Evolutionary conservation across 2,113 vertebrate genomes (phyloP), one percentile per base, ranked within the genome.

Genomic region (Fukomys damarensis): DNA sequence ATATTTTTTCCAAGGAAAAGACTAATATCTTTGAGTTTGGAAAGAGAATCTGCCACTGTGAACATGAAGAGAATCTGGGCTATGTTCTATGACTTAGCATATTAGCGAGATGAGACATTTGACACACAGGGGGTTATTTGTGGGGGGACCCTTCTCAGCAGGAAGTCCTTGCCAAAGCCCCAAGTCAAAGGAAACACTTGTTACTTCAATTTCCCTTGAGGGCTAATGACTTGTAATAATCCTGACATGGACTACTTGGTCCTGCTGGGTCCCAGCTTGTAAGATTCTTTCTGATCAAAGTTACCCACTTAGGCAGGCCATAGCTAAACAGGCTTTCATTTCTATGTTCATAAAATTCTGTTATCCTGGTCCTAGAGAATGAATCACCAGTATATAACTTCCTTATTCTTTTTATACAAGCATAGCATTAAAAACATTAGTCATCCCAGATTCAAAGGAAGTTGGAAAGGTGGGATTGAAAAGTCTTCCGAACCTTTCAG

Each of bases 211-310:
- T 70, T 97, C 63, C 87, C 76, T 59, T 91, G 84, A 96, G 49
- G 7, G 49, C 41, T 96, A 76, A 76, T 86, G 86, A 89, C 46
- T 72, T 95, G 43, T 52, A 80, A 83, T 65, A 72, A 94, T 81
- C 46, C 54, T 68, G 77, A 76, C 54, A 41, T 68, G 77, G 81
- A 86, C 86, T 84, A 70, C 49, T 92, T 54, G 30, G 35, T 61
- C 93, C 94, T 96, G 96, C 91, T 96, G 96, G 35, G 83, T 70
- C 86, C 46, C 86, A 96, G 91, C 89, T 70, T 92, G 93, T 74
- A 92, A 95, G n/a, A 63, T 93, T 86, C 61, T 81, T 72, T 65
- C 66, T 11, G 58, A 96, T 95, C 96, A 92, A 96, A 96, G 93
- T 87, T 94, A 43, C 6, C 26, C 43, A 86, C 61, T 35, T 11